These are phyloP conservation scores for Drosophila melanocephala DNA, from an alignment of 2,888 invertebrate species.

Conservation along the genomic window DNA sequence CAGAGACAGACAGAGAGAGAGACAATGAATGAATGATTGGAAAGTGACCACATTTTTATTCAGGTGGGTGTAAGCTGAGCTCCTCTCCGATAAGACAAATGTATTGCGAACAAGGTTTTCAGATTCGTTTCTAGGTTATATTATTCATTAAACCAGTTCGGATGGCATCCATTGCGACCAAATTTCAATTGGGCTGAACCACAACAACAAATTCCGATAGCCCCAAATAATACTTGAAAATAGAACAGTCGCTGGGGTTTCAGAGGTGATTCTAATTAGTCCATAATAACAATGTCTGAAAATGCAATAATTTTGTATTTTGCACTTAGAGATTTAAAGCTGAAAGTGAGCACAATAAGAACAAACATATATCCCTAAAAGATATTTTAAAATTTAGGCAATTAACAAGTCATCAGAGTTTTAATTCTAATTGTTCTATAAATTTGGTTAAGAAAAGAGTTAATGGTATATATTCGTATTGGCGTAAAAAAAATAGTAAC, in stretches of 20 bases:
- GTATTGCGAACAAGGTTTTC: slow-evolving; percentile 47
- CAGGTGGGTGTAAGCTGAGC: slow-evolving; percentile 60
- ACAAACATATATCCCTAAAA: background rate
- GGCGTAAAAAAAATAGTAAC: too few relatives aligned
- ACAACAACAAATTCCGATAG: background rate
- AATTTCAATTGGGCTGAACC: slow-evolving; percentile 16
- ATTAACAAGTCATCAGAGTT: background rate
- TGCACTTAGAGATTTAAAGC: background rate
- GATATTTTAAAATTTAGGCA: background rate
- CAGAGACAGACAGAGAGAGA: slow-evolving; percentile 12
- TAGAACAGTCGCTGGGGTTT: background rate
- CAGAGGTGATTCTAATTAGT: background rate
- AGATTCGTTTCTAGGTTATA: slow-evolving; percentile 44
- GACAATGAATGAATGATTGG: slow-evolving; percentile 40
- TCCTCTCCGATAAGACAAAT: slow-evolving; percentile 39
- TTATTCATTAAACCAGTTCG: slow-evolving; percentile 11
- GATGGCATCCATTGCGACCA: slow-evolving; percentile 1
- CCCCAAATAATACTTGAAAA: background rate
- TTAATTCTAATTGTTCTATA: background rate
- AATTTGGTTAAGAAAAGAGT: too few relatives aligned
- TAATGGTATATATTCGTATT: too few relatives aligned
- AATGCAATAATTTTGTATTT: background rate
- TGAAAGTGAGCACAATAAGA: background rate
- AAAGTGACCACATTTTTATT: slow-evolving; percentile 39
- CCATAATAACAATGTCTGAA: background rate